Base-by-base conservation (phyloP, 2,888 invertebrate species). In the Cryptocephalus moraei region DNA sequence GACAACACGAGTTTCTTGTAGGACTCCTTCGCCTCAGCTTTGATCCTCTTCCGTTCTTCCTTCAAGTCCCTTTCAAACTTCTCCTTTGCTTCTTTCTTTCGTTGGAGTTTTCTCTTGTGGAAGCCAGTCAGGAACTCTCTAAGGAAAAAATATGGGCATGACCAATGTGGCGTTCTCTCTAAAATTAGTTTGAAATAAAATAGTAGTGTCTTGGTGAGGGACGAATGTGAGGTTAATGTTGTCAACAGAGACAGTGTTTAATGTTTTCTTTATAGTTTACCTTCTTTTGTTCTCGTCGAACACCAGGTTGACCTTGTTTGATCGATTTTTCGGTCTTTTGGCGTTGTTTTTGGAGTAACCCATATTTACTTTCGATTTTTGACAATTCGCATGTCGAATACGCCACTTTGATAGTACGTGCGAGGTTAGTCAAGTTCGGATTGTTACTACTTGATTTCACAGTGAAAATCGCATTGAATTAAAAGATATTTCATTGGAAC, bases 91-190 rank as follows among this genome's bases (percentile, higher is more conserved):
- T 82, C 81, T 58, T 84, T 81, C 62, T 82, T 81, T 41, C 89
- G 75, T 65, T 86, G 82, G 40, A 86, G 68, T 65, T 90, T 90
- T 52, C 90, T 74, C 71, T 88, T 89, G 41, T 79, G 85, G 65
- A 90, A 90, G 1, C 90, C 89, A 53, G 83, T 82, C 32, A 90
- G 69, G 64, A 85, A 90, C 41, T 89, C 86, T 62, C 89, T 89
- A 63, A 46, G 76, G 68, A 51, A 51, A 49, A 22, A 49, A 38
- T 34, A n/a, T 13, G n/a, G n/a, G n/a, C n/a, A 4, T 13, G 13
- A 41, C 6, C 10, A 41, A 39, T 41, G n/a, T 12, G 41, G 22
- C 22, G 22, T 22, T 22, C 6, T 22, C 22, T 22, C 2, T 6
- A 22, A 22, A 22, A 22, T 22, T 22, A 22, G 6, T 22, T n/a